Evolutionary conservation across 1,140 invertebrate genomes (phyloP), one percentile per base, ranked within the genome.

Genomic region (Penaeus vannamei): DNA sequence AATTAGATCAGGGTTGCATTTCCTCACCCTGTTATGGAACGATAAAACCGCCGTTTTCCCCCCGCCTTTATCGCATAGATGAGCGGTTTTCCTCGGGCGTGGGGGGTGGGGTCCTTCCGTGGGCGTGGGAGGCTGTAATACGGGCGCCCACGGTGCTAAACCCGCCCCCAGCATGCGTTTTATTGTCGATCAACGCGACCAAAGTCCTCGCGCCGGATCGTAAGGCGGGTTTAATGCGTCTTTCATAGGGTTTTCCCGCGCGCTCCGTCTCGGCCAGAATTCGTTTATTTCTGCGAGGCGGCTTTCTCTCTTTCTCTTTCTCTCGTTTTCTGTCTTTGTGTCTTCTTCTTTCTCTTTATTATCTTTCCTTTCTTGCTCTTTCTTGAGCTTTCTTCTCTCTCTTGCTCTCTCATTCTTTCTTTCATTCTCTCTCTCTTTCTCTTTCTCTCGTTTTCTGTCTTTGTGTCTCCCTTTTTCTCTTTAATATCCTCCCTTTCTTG

Each of bases 151-250:
- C 42, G n/a, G n/a, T 59, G 80, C 53, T 46, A 60, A 59, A 84
- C 66, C 66, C 83, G 62, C 66, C 62, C 83, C 62, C 61, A 62
- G 29, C 46, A 42, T 42, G 60, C 66, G 66, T 84, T 84, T 84
- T 84, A 84, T 84, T 66, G 83, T 62, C 66, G 42, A 84, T 84
- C 61, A 66, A 23, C 60, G 29, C 42, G 26, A 62, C 29, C 62
- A 66, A 84, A 84, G 61, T 84, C 83, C 83, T 84, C 83, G 23
- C 7, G 83, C 29, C 29, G 60, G 60, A 64, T 42, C 83, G 66
- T 84, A 84, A 84, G 36, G 36, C 83, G 62, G 66, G 83, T 84
- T 84, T 84, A 84, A 84, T 84, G 62, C n/a, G 60, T 29, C 61
- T 84, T 84, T 66, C 60, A 66, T 36, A 84, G 62, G 42, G 83